Evolutionary conservation across 2,888 invertebrate genomes (phyloP).

Genomic region (Meloe dianella): DNA sequence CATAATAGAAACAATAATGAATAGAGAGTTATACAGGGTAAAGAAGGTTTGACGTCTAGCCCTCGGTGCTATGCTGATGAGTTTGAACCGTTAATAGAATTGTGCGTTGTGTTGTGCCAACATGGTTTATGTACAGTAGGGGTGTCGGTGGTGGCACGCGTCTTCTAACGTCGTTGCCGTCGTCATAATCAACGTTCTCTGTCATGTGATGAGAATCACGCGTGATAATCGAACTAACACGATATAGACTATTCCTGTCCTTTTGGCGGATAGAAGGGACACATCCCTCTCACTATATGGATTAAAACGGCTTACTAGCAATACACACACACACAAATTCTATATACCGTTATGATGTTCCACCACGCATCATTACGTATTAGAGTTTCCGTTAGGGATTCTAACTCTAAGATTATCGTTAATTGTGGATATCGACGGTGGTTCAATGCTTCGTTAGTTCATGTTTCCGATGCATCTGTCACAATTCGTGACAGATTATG

Average conservation of each 20-base stretch:
- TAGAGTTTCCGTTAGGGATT: constrained; percentile 50
- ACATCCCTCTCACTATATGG: constrained; percentile 15
- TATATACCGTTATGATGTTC: constrained; percentile 31
- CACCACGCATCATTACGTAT: constrained; percentile 53
- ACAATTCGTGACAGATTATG: constrained; percentile 34
- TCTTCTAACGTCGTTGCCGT: constrained; percentile 38
- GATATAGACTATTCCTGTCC: constrained; percentile 44
- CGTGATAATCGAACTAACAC: constrained; percentile 57
- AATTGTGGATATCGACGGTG: constrained; percentile 43
- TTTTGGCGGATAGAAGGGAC: constrained; percentile 14
- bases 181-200: constrained; percentile 28
- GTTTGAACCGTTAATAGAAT: background rate
- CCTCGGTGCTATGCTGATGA: background rate
- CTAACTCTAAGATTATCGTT: constrained; percentile 35
- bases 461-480: constrained; percentile 40
- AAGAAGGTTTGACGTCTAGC: background rate
- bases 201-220: constrained; percentile 51
- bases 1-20: background rate
- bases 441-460: constrained; percentile 44
- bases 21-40: background rate
- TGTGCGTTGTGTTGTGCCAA: constrained; percentile 47
- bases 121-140: constrained; percentile 43
- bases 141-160: constrained; percentile 48
- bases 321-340: constrained; percentile 15
- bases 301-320: constrained; percentile 46